These are phyloP conservation scores for Lagocephalus sceleratus DNA, from an alignment of 2,797 vertebrate genomes.

Conservation along the genomic window DNA sequence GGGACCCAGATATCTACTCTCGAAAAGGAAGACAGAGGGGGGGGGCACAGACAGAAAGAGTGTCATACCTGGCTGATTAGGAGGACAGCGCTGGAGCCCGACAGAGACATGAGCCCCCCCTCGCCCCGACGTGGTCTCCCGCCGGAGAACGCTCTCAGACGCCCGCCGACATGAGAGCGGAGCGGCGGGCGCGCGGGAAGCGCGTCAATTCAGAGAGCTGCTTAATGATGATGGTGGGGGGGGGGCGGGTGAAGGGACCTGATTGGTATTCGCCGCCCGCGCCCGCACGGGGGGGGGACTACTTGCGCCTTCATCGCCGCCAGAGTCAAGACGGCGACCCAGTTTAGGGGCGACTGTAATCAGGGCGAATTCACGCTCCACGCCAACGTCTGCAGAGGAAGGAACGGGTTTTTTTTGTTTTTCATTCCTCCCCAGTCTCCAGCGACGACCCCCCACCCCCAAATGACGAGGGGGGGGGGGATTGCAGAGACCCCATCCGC, in stretches of 20 bases:
- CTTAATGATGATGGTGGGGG: slow-evolving; percentile 36
- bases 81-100: slow-evolving; percentile 81
- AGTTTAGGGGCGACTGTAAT: too few species aligned
- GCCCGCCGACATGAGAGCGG: slow-evolving; percentile 42
- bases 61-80: slow-evolving; percentile 82
- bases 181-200: slow-evolving; percentile 46
- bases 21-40: slow-evolving; percentile 25
- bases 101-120: slow-evolving; percentile 85
- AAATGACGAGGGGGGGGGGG: too few species aligned
- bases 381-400: too few species aligned
- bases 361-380: too few species aligned
- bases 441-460: too few species aligned
- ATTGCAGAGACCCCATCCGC: too few species aligned
- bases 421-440: too few species aligned
- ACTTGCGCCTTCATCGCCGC: too few species aligned
- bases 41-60: not conserved
- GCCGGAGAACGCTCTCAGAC: slow-evolving; percentile 37
- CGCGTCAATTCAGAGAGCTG: slow-evolving; percentile 41
- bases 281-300: slow-evolving; percentile 24
- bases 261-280: slow-evolving; percentile 25
- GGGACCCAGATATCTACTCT: slow-evolving; percentile 46
- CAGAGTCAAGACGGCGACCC: too few species aligned
- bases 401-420: too few species aligned
- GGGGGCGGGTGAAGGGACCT: slow-evolving; percentile 12
- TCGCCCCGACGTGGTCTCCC: too few species aligned